phyloP scores from a whole-genome alignment of 2,113 vertebrate genomes.

The Pterocles orientalis region DNA sequence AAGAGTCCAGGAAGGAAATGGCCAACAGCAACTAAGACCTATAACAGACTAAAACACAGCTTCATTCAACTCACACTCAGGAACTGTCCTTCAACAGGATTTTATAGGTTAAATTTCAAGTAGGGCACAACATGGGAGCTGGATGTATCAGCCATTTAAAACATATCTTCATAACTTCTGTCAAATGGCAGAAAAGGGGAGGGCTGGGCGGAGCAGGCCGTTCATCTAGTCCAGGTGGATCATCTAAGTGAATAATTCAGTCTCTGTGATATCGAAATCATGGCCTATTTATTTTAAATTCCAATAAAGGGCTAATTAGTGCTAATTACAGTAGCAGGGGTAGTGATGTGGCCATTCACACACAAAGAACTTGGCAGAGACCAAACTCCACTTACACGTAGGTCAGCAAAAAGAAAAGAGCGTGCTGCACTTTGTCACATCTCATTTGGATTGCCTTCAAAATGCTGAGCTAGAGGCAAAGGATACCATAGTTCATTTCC shows the following conservation, averaged over 20 bases:
- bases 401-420: conserved; percentile 51
- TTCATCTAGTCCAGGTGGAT: background rate
- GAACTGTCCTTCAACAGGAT: background rate
- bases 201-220: background rate
- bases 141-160: background rate
- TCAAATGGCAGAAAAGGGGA: background rate
- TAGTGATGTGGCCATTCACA: background rate
- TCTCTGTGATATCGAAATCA: conserved; percentile 18
- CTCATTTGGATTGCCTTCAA: conserved; percentile 60
- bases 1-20: background rate
- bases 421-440: conserved; percentile 27
- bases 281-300: conserved; percentile 46
- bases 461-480: conserved; percentile 66
- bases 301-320: conserved; percentile 11
- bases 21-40: background rate
- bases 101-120: background rate
- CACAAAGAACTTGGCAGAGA: conserved; percentile 38
- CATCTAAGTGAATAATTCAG: background rate
- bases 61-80: background rate
- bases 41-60: background rate
- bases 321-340: conserved; percentile 21
- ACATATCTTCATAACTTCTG: background rate
- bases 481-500: conserved; percentile 55
- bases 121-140: background rate
- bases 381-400: background rate